A percentile compares a stretch with the other conserved stretches of the same genome.
These are phyloP conservation scores for Bombylius discolor DNA, from an alignment of 2,888 invertebrate species.

Conservation along the genomic window DNA sequence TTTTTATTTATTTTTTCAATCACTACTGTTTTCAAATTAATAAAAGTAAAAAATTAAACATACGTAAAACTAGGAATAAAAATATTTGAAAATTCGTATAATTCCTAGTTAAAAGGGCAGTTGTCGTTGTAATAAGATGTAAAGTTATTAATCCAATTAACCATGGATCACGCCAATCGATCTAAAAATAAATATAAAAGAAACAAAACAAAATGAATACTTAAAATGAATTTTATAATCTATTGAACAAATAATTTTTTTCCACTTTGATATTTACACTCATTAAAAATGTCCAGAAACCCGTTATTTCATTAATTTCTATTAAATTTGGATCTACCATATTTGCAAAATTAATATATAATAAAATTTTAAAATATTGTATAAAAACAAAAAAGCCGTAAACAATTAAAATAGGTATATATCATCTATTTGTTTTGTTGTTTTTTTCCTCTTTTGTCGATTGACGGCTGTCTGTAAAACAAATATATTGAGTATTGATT, in stretches of 20 bases:
- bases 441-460: too few species aligned
- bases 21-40: neutral
- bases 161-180: constrained; percentile 86
- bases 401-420: too few species aligned
- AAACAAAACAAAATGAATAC: neutral
- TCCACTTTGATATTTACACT: constrained; percentile 51
- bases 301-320: constrained; percentile 58
- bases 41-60: constrained; percentile 35
- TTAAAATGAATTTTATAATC: too few species aligned
- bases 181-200: constrained; percentile 38
- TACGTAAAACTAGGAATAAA: constrained; percentile 65
- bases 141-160: constrained; percentile 61
- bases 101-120: constrained; percentile 68
- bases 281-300: constrained; percentile 62
- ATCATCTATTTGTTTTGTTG: too few species aligned
- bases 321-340: constrained; percentile 49
- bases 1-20: too few species aligned
- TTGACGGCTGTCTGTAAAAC: too few species aligned
- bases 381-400: too few species aligned
- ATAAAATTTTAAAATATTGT: too few species aligned
- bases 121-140: constrained; percentile 63
- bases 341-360: neutral
- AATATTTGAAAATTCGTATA: constrained; percentile 77
- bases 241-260: neutral
- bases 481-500: too few species aligned